A percentile compares a stretch with the other conserved stretches of the same genome.
phyloP scores from a whole-genome alignment of 30 jellyfish, hydroid and myxozoan genomes.

The Euphysa ruthae region DNA sequence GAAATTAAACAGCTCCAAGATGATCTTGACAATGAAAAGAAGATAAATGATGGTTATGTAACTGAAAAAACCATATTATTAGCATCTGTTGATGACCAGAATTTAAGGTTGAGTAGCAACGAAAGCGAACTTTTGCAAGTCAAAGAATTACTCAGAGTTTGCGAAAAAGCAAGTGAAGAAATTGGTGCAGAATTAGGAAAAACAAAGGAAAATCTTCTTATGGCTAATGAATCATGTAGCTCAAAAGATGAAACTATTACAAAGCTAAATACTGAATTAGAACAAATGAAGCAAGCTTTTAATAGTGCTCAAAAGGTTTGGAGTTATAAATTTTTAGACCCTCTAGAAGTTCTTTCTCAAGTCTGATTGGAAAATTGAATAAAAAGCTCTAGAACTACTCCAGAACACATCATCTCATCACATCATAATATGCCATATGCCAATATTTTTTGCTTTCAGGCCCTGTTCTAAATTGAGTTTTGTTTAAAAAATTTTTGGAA shows the following conservation, averaged over 20 bases:
- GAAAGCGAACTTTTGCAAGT: neutral
- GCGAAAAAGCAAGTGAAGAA: neutral
- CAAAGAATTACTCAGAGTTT: neutral
- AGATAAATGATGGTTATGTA: neutral
- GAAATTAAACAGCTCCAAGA: constrained; percentile 5
- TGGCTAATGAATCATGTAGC: neutral
- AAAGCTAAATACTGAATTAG: neutral
- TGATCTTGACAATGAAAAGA: neutral
- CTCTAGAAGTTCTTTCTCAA: no score
- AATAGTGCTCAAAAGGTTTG: neutral
- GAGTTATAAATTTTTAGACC: neutral
- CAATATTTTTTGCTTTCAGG: no score
- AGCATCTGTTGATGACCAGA: neutral
- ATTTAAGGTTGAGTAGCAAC: neutral
- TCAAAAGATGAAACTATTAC: neutral
- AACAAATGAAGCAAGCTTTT: neutral
- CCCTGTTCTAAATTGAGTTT: no score
- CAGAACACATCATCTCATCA: no score
- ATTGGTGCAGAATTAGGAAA: neutral
- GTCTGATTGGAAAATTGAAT: no score
- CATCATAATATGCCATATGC: no score
- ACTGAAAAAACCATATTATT: neutral
- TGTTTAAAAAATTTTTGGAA: no score
- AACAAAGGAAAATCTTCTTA: neutral
- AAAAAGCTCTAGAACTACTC: no score